Evolutionary conservation across 1,140 invertebrate species (phyloP).

Genomic region (Andrena cerasifolii): DNA sequence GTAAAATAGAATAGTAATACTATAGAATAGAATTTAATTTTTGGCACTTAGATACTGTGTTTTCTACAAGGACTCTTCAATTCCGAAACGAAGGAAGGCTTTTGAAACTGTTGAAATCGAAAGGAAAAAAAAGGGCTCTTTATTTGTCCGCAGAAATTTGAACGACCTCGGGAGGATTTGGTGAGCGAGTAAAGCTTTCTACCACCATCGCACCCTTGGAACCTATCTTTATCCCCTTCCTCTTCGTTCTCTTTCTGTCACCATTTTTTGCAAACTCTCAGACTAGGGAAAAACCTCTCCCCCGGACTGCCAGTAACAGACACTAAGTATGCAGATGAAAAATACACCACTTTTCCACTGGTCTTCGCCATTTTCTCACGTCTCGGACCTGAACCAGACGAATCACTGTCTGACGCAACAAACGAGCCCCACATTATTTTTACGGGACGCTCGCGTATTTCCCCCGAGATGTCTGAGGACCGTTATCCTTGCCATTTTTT

Average conservation of each 20-base stretch:
- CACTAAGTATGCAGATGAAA: conserved; percentile 71
- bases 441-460: conserved; percentile 51
- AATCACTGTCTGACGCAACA: conserved; percentile 71
- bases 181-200: not conserved
- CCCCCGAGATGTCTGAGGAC: conserved; percentile 39
- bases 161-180: not conserved
- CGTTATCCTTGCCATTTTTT: conserved; percentile 41
- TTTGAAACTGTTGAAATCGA: not conserved
- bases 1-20: too few relatives aligned
- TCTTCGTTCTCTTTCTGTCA: not conserved
- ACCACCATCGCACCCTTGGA: not conserved
- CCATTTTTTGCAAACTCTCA: conserved; percentile 23
- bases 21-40: too few relatives aligned
- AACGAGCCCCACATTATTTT: conserved; percentile 71
- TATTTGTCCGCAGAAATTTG: not conserved
- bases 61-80: too few relatives aligned
- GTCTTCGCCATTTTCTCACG: conserved; percentile 65
- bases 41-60: too few relatives aligned
- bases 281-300: conserved; percentile 9
- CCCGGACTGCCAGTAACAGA: conserved; percentile 39
- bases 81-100: not conserved
- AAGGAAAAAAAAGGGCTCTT: not conserved
- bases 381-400: conserved; percentile 58
- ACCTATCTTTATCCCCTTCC: not conserved
- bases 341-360: conserved; percentile 58